Conservation (phyloP, 2,888 invertebrate genomes). For the Cecidostiba fungosa region DNA sequence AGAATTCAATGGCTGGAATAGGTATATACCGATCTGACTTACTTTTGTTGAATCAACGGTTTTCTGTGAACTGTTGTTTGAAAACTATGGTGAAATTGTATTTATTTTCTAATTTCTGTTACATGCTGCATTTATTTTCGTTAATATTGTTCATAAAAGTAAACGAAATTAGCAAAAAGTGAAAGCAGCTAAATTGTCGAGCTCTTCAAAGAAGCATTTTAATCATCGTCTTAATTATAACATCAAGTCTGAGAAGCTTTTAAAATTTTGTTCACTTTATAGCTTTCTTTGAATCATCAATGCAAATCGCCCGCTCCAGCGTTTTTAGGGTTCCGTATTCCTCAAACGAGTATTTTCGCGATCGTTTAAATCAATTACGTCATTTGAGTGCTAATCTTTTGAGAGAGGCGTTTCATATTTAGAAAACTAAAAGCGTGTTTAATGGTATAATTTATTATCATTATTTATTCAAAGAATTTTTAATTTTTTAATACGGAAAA, state of each 20-base stretch:
- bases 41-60: neutral
- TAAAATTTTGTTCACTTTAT: slow-evolving; percentile 17
- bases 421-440: neutral
- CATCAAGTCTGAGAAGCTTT: slow-evolving; percentile 14
- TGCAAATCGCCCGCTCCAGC: neutral
- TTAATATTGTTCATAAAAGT: too few relatives aligned
- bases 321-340: neutral
- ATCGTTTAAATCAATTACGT: slow-evolving; percentile 9
- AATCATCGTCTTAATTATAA: neutral
- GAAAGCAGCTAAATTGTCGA: neutral
- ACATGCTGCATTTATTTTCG: neutral
- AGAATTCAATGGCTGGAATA: neutral
- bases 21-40: neutral
- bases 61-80: neutral
- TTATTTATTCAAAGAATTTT: neutral
- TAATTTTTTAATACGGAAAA: neutral
- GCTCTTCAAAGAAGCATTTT: neutral
- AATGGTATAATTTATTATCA: neutral
- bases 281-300: neutral
- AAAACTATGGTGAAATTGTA: too few relatives aligned
- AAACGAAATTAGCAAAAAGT: neutral
- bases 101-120: too few relatives aligned
- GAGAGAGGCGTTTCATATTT: neutral
- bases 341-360: neutral
- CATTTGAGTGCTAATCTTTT: neutral